Base-by-base conservation (phyloP, 2,113 vertebrate species). In the Numenius arquata region DNA sequence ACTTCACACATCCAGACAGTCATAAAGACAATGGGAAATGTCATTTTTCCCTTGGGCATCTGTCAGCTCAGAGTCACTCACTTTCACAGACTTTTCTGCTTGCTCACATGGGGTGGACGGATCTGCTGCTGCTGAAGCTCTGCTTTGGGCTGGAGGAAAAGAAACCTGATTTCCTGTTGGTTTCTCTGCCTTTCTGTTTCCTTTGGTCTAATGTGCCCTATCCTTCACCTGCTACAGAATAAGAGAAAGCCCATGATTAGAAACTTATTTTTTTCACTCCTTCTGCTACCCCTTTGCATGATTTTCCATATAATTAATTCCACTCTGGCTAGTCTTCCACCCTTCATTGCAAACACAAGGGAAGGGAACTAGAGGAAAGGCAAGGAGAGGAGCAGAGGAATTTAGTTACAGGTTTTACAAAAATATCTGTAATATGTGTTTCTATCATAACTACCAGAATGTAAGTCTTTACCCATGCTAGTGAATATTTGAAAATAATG, bases 61-160 rank as follows among this genome's bases (percentile, higher is more conserved):
- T 56, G 3, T 66, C 36, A 77, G 21, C 22, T 8, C 10, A 66
- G 30, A 63, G 8, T 36, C 8, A 38, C 12, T 70, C 0, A 0
- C 15, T 84, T 15, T 70, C 12, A 40, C 17, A 48, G 45, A 20
- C 7, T 43, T 72, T 82, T 75, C 26, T 58, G 6, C 11, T 52
- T 58, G 13, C 48, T 68, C 22, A 17, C 26, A 21, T 3, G 26
- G 8, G 8, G 11, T 23, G 11, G n/a, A 63, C 18, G 34, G 11
- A 53, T 65, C 26, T 48, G 26, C 20, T 68, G 41, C 47, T 50
- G 30, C 13, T 67, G 23, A 27, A 67, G 11, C 8, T 79, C 38
- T 48, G 6, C 14, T 71, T 72, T 76, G 29, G 21, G 25, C 16
- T 43, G 18, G 23, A 52, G 6, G 14, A 85, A 52, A 30, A 88